Evolutionary conservation across 1,140 invertebrate species (phyloP), one percentile per base, ranked within the genome.

Genomic region (Platorchestia sp.): DNA sequence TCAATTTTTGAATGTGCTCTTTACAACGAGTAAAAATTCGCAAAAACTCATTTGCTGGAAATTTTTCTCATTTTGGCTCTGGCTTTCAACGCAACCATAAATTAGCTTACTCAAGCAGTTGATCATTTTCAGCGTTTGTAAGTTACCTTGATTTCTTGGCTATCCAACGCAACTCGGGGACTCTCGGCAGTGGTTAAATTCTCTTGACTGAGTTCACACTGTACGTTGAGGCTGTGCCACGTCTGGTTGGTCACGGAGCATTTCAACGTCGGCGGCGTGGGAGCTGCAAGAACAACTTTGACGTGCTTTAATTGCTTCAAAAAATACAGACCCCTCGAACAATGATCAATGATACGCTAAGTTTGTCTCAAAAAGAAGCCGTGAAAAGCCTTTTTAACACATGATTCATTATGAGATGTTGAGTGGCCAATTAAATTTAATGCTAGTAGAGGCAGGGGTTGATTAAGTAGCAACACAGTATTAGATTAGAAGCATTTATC

Each of bases 201-300:
- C 10, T 93, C 91, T 47, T 36, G 43, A n/a, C 36, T 47, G 40
- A 93, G 45, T 40, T 93, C 45, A 86, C 95, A 95, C 40, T 47
- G 86, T 1, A 95, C 95, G 86, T 89, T 90, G 86, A 95, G 89
- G 51, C 95, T 95, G 44, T 90, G 47, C 95, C 95, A 95, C 36
- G 95, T 51, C 89, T 95, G 95, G 45, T 95, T 95, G 44, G 86
- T 87, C 43, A 95, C 95, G 14, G 95, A 95, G 27, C 95, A 95
- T 47, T 95, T 95, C 51, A 86, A 36, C 40, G 95, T 87, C 22
- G 95, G 95, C 1, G 95, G 91, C 16, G 44, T 45, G 3, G 91
- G 91, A 47, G 91, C 91, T 93, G 91, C 3, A 89, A 14, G n/a
- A 89, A 89, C 59, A 75, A 22, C 59, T 3, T 36, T 22, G 14